phyloP scores from a whole-genome alignment of 2,113 vertebrate genomes.

The Erpornis zantholeuca region DNA sequence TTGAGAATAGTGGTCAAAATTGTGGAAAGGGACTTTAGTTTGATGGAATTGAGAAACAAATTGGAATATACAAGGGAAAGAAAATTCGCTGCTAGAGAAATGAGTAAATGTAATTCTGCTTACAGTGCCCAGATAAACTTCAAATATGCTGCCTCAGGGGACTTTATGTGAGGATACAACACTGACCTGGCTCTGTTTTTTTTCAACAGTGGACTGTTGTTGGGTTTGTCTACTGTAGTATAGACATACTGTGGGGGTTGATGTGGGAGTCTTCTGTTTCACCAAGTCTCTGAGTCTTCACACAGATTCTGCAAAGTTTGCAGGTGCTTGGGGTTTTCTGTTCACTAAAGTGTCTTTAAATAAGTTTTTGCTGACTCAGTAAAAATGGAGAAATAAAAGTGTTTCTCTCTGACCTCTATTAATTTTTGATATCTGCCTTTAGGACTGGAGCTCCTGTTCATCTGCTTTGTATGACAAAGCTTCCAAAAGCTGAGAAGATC shows the following conservation, averaged over 20 bases:
- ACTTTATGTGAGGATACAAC: not conserved
- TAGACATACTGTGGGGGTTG: not conserved
- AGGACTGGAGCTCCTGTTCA: not conserved
- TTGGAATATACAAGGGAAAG: not conserved
- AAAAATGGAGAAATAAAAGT: not conserved
- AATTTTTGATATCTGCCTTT: not conserved
- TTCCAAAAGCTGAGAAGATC: not conserved
- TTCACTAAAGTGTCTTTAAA: not conserved
- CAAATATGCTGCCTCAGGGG: not conserved
- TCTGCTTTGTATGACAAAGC: not conserved
- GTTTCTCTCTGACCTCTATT: not conserved
- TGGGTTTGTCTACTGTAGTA: not conserved
- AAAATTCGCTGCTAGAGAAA: not conserved
- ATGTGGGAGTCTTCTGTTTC: not conserved
- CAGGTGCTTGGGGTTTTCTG: not conserved
- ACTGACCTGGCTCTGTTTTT: not conserved
- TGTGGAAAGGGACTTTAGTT: not conserved
- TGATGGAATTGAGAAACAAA: not conserved
- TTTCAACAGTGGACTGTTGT: not conserved
- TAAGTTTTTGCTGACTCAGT: not conserved
- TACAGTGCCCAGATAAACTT: not conserved
- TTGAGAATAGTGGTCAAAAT: not conserved
- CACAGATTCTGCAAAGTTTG: not conserved
- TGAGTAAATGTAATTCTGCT: not conserved
- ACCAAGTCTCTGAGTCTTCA: not conserved